Conservation (phyloP, 2,888 invertebrate genomes). For the Melanargia galathea region DNA sequence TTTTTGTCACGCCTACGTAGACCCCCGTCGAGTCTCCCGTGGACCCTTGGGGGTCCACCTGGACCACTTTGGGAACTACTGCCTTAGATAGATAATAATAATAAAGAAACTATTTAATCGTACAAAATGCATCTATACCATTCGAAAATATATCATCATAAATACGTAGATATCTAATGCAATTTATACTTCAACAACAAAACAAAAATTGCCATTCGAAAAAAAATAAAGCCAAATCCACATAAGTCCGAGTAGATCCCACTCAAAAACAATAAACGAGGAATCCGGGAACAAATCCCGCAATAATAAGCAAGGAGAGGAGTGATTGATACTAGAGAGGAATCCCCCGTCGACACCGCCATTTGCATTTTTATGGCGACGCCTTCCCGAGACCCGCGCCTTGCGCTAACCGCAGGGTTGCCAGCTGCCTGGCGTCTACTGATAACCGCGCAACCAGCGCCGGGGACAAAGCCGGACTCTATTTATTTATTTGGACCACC, state of each 20-base stretch:
- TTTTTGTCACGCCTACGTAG: too few relatives aligned
- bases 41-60: too few relatives aligned
- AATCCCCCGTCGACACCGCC: constrained; percentile 81
- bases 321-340: constrained; percentile 76
- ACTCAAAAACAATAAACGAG: constrained; percentile 65
- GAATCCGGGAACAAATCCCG: constrained; percentile 59
- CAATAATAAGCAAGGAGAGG: constrained; percentile 65
- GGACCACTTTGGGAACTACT: too few relatives aligned
- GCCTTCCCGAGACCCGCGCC: constrained; percentile 39
- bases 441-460: too few relatives aligned
- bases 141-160: not conserved
- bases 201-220: constrained; percentile 30
- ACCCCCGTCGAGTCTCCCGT: too few relatives aligned
- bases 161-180: not conserved
- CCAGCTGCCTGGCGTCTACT: not conserved
- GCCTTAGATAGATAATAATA: too few relatives aligned
- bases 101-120: too few relatives aligned
- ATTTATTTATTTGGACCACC: too few relatives aligned
- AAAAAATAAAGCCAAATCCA: constrained; percentile 39
- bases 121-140: not conserved
- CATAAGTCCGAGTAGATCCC: constrained; percentile 42
- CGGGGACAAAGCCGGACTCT: too few relatives aligned
- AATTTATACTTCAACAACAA: constrained; percentile 17
- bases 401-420: constrained; percentile 23
- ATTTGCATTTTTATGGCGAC: constrained; percentile 81